These are phyloP conservation scores for Ploceus nigricollis DNA, from an alignment of 2,113 vertebrate species.

Conservation along the genomic window DNA sequence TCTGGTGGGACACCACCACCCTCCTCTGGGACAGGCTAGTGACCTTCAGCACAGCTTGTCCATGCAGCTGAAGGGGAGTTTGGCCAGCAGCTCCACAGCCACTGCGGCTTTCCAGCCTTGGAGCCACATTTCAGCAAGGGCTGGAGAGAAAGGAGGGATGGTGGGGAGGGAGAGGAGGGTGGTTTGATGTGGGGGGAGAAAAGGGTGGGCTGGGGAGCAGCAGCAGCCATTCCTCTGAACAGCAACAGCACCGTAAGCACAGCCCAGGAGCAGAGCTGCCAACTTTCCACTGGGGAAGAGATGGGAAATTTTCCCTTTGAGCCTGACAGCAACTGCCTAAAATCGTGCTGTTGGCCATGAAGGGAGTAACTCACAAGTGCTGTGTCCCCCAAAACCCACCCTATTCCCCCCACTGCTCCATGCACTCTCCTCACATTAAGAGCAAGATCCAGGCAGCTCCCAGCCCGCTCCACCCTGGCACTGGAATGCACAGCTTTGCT, in stretches of 20 bases:
- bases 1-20: background rate
- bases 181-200: background rate
- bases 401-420: background rate
- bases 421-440: background rate
- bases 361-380: background rate
- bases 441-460: background rate
- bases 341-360: rapidly evolving
- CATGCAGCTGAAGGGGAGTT: rapidly evolving
- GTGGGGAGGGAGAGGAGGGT: background rate
- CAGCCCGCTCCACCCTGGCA: background rate
- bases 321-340: background rate
- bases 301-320: background rate
- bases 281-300: background rate
- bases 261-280: background rate
- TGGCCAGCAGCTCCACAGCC: rapidly evolving
- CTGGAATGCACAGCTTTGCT: background rate
- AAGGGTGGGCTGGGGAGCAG: background rate
- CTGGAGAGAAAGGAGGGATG: background rate
- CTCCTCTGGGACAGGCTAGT: background rate
- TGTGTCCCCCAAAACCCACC: background rate
- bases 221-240: background rate
- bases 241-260: rapidly evolving
- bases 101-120: background rate
- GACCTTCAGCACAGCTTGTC: rapidly evolving
- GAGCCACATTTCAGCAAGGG: background rate